Evolutionary conservation across 2,113 vertebrate genomes (phyloP).

Genomic region (Corythornis cristatus): DNA sequence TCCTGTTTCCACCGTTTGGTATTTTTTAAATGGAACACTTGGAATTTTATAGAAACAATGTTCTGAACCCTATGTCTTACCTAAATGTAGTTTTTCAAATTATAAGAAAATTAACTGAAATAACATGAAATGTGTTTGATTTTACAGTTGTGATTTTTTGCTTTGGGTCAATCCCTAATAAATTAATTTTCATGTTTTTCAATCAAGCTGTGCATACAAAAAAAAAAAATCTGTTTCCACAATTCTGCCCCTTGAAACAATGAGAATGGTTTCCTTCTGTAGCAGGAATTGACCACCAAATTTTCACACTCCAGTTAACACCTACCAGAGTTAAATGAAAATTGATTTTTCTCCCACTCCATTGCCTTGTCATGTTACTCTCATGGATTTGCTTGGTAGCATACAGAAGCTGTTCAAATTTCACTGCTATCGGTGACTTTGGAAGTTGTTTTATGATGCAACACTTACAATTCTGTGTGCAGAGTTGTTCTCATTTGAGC

Average conservation of each 20-base stretch:
- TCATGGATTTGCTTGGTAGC: not conserved
- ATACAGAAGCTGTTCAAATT: not conserved
- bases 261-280: not conserved
- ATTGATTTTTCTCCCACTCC: not conserved
- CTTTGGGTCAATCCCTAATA: not conserved
- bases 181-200: conserved; percentile 2
- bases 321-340: conserved; percentile 14
- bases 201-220: not conserved
- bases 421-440: not conserved
- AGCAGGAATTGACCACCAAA: not conserved
- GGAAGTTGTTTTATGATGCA: not conserved
- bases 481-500: not conserved
- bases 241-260: not conserved
- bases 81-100: not conserved
- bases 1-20: not conserved
- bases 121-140: not conserved
- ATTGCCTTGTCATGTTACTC: not conserved
- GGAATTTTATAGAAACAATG: not conserved
- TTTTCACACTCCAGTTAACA: conserved; percentile 20
- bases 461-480: not conserved
- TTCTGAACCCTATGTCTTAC: not conserved
- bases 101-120: not conserved
- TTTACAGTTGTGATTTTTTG: not conserved
- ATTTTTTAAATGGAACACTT: not conserved
- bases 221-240: not conserved